Conservation (phyloP, 2,113 vertebrate genomes). For the Oryctolagus cuniculus region mOryCun1.1 NC_091439.1:64210501-64211000, state of each 20-base stretch:
- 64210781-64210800: no score
- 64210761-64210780: no score
- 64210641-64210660: background rate
- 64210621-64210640: background rate
- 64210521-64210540: background rate
- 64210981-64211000: background rate
- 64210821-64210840: no score
- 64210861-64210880: no score
- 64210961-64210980: background rate
- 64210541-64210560: conserved; percentile 17
- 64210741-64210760: no score
- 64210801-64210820: no score
- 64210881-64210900: no score
- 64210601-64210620: background rate
- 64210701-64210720: no score
- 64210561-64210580: background rate
- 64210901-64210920: background rate
- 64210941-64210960: background rate
- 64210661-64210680: background rate
- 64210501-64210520: background rate
- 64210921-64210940: background rate
- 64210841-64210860: no score
- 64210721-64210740: no score
- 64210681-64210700: conserved; percentile 11
- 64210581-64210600: conserved; percentile 37